Percentiles rank a stretch among this genome's conserved stretches.
phyloP scores from a whole-genome alignment of 2,888 invertebrate genomes.

The Acleris cristana region DNA sequence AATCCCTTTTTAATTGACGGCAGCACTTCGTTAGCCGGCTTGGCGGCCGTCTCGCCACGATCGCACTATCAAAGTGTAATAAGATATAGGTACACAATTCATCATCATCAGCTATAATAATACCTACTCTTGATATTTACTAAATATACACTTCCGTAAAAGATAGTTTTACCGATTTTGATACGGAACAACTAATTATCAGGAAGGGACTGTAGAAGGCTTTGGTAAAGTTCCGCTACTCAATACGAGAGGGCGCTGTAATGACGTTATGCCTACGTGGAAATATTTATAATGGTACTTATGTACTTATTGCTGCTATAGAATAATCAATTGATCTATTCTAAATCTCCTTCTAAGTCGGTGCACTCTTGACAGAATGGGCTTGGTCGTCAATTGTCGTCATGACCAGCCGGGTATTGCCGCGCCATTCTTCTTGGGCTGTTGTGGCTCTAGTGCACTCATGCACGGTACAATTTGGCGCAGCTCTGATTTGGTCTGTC shows the following conservation, averaged over 20 bases:
- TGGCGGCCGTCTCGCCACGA: slow-evolving; percentile 18
- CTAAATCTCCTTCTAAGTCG: too few relatives aligned
- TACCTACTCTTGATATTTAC: too few relatives aligned
- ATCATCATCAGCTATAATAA: not conserved
- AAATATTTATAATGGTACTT: not conserved
- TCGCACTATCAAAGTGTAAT: slow-evolving; percentile 16
- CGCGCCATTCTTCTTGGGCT: too few relatives aligned
- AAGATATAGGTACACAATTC: not conserved
- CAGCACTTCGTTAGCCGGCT: slow-evolving; percentile 21
- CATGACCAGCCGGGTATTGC: too few relatives aligned
- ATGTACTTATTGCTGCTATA: not conserved
- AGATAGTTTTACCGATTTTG: too few relatives aligned
- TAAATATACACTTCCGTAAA: too few relatives aligned
- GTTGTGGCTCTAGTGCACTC: too few relatives aligned
- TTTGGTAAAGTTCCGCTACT: slow-evolving; percentile 18
- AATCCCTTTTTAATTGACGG: slow-evolving; percentile 10
- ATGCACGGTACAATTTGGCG: too few relatives aligned
- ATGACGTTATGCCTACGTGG: not conserved
- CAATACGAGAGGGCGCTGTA: slow-evolving; percentile 25
- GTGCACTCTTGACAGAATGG: too few relatives aligned
- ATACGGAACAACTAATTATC: not conserved
- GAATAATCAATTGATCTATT: not conserved
- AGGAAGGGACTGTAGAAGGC: not conserved
- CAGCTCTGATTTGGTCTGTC: too few relatives aligned
- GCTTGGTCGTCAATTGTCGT: too few relatives aligned